Evolutionary conservation across 2,797 vertebrate genomes (phyloP).

Genomic region (Spinus olivaceus): DNA sequence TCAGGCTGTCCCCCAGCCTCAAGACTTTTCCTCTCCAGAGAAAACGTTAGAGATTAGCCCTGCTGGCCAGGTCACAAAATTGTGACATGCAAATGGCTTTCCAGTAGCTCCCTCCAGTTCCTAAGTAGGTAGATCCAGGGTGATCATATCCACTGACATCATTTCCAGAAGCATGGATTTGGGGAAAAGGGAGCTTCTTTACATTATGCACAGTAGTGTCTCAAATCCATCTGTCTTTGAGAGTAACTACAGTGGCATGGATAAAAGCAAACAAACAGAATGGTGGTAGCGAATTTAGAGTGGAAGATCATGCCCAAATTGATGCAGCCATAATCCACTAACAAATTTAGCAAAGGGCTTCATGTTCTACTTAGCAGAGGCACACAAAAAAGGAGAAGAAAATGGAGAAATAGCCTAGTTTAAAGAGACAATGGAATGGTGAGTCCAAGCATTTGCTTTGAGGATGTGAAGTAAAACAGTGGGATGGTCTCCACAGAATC

Average conservation of each 20-base stretch:
- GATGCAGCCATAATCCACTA: not conserved
- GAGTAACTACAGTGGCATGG: not conserved
- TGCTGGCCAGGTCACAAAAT: not conserved
- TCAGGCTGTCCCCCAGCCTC: not conserved
- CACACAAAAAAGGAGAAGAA: not conserved
- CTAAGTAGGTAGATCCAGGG: not conserved
- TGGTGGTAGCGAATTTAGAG: not conserved
- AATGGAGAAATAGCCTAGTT: not conserved
- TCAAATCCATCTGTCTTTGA: not conserved
- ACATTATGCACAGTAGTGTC: not conserved
- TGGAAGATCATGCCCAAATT: not conserved
- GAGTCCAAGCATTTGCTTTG: slow-evolving; percentile 36
- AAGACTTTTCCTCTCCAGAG: not conserved
- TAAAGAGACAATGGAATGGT: slow-evolving; percentile 31
- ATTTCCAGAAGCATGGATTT: not conserved
- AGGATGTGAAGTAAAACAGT: slow-evolving; percentile 48
- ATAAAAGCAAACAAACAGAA: not conserved
- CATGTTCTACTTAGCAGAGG: not conserved
- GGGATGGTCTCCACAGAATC: slow-evolving; percentile 9
- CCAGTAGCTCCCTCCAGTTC: not conserved
- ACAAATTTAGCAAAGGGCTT: not conserved
- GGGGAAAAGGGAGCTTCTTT: not conserved
- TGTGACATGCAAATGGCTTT: not conserved
- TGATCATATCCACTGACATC: not conserved
- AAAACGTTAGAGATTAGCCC: not conserved